Conservation (phyloP, 2,888 invertebrate species). For the Syrphus vitripennis region DNA sequence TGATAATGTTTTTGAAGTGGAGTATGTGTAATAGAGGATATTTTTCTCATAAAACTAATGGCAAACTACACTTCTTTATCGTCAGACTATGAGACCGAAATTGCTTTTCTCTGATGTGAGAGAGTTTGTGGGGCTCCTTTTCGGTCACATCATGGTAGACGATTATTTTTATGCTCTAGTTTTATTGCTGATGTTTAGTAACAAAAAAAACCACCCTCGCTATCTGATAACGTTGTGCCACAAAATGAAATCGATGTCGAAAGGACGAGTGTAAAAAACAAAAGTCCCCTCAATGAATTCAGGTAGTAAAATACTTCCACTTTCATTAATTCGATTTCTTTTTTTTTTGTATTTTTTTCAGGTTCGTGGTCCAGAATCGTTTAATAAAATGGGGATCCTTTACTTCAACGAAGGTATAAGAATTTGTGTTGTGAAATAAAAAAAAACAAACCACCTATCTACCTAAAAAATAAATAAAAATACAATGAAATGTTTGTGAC, state of each 20-base stretch:
- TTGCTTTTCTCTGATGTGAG: conserved; percentile 35
- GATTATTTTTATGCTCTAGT: conserved; percentile 65
- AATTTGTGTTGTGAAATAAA: not conserved
- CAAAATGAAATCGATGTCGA: not conserved
- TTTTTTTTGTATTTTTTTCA: not conserved
- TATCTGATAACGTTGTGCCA: conserved; percentile 52
- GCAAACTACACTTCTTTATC: conserved; percentile 63
- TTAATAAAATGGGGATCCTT: conserved; percentile 45
- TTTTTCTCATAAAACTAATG: conserved; percentile 63
- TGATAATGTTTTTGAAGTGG: not conserved
- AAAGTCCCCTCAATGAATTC: conserved; percentile 32
- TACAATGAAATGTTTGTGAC: not conserved
- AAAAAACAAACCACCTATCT: not conserved
- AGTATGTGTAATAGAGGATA: conserved; percentile 36
- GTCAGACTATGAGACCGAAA: conserved; percentile 52
- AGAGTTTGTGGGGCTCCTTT: conserved; percentile 11
- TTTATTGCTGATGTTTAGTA: conserved; percentile 66
- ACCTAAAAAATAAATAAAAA: not conserved
- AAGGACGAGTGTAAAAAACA: not conserved
- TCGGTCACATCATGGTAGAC: conserved; percentile 62
- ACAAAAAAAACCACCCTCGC: conserved; percentile 21
- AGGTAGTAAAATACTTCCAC: conserved; percentile 63
- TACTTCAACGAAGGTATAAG: conserved; percentile 6
- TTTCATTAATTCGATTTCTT: conserved; percentile 56
- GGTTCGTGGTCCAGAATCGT: conserved; percentile 44